Percentiles rank a stretch among this genome's conserved stretches.
phyloP scores from a whole-genome alignment of 53 echinoderm and acorn worm species.

The Holothuria scabra region DNA sequence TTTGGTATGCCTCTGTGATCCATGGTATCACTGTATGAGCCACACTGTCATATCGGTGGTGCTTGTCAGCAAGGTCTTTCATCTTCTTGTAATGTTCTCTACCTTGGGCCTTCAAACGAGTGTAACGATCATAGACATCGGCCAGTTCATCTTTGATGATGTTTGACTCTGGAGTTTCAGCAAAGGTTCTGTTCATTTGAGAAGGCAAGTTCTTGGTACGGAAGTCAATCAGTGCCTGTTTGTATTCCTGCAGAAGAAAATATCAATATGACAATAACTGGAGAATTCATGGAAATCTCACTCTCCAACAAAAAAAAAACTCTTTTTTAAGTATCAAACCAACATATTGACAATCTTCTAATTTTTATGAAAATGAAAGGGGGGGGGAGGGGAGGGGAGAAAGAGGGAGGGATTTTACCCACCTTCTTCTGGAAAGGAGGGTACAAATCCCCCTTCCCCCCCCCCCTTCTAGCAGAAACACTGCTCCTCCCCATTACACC shows the following conservation, averaged over 20 bases:
- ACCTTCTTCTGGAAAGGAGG: too few species aligned
- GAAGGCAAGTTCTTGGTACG: conserved; percentile 76
- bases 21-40: conserved; percentile 86
- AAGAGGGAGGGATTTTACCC: too few species aligned
- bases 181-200: conserved; percentile 88
- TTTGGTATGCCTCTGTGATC: conserved; percentile 78
- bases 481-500: too few species aligned
- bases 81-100: conserved; percentile 77
- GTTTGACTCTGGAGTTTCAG: conserved; percentile 90
- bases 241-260: conserved; percentile 68
- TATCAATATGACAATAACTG: neutral
- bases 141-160: conserved; percentile 89
- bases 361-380: too few species aligned
- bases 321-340: too few species aligned
- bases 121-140: conserved; percentile 94
- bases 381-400: too few species aligned
- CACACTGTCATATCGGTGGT: conserved; percentile 80
- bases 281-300: too few species aligned
- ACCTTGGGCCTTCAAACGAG: conserved; percentile 73
- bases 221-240: conserved; percentile 77
- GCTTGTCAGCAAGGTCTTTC: conserved; percentile 87
- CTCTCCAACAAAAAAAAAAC: neutral
- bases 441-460: too few species aligned
- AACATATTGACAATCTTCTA: too few species aligned
- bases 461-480: too few species aligned